Base-by-base conservation (phyloP, 2,888 invertebrate species). In the Drosophila kanekoi region DNA sequence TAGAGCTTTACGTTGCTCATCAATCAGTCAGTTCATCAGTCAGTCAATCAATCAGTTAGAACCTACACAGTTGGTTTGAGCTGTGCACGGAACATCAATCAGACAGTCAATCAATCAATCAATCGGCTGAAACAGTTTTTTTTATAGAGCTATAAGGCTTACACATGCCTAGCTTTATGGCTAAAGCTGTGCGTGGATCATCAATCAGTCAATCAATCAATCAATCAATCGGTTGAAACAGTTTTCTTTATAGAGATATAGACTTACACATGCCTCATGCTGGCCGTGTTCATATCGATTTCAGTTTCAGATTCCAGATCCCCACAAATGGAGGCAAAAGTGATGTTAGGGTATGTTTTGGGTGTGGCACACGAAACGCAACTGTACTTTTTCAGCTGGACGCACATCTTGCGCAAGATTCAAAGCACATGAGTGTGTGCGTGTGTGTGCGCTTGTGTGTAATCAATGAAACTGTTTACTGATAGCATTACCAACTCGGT, bases 331-430 rank as follows among this genome's bases (percentile, higher is more conserved):
- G 49, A 4, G 14, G 11, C 16, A 2, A 23, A 28, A 40, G 28
- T 28, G 16, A 40, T 28, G 28, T 32, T 32, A 13, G 23, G 13
- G 16, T 13, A 8, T 28, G 35, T 9, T 14, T 37, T 18, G 3
- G 9, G 37, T 32, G 35, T 47, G 41, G 38, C 51, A 52, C 28
- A 11, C 10, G 33, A 43, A 28, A 57, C 38, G 16, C 72, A 75
- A 67, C 67, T 76, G 76, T 76, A 76, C 72, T 60, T 76, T 63
- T 61, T 60, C 65, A 65, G 62, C 64, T 72, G 62, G 66, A 66
- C 75, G 48, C 49, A 75, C 63, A 76, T 75, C 75, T 72, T 76
- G 77, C 63, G 44, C 64, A 76, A 76, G 75, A 72, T 76, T 66
- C 47, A 53, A 52, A 59, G 33, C 57, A 45, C 43, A 48, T 41